Evolutionary conservation across 2,888 invertebrate genomes (phyloP).

Genomic region (Stegana nigrithorax): DNA sequence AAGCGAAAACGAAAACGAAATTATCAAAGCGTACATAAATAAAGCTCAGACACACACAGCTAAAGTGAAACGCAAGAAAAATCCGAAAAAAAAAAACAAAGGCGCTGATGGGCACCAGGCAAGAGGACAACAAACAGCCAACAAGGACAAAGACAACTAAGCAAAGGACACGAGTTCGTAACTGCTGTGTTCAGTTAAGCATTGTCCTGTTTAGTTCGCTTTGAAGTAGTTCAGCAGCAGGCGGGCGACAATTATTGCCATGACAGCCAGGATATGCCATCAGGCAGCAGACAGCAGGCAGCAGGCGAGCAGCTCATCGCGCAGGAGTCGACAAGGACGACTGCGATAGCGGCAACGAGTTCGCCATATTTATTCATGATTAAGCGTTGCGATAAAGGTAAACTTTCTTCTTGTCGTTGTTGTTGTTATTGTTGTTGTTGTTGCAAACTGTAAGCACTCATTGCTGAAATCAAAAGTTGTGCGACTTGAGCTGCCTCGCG

Average conservation of each 20-base stretch:
- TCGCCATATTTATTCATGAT: slow-evolving; percentile 32
- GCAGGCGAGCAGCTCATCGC: no score
- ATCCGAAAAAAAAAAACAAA: background rate
- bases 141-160: background rate
- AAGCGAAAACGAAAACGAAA: slow-evolving; percentile 30
- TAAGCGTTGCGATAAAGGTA: slow-evolving; percentile 36
- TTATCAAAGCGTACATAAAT: slow-evolving; percentile 41
- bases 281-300: background rate
- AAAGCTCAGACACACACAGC: slow-evolving; percentile 33
- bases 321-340: background rate
- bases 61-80: slow-evolving; percentile 2
- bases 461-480: background rate
- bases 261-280: slow-evolving; percentile 19
- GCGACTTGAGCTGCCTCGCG: background rate
- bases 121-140: no score
- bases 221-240: background rate
- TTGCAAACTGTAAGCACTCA: background rate
- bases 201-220: background rate
- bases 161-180: no score
- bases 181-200: no score
- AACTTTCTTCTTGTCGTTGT: slow-evolving; percentile 3
- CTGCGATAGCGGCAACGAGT: background rate
- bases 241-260: slow-evolving; percentile 28
- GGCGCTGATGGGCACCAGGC: no score
- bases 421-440: slow-evolving; percentile 34